Conservation (phyloP, 2,113 vertebrate species). For the Pygoscelis antarcticus region DNA sequence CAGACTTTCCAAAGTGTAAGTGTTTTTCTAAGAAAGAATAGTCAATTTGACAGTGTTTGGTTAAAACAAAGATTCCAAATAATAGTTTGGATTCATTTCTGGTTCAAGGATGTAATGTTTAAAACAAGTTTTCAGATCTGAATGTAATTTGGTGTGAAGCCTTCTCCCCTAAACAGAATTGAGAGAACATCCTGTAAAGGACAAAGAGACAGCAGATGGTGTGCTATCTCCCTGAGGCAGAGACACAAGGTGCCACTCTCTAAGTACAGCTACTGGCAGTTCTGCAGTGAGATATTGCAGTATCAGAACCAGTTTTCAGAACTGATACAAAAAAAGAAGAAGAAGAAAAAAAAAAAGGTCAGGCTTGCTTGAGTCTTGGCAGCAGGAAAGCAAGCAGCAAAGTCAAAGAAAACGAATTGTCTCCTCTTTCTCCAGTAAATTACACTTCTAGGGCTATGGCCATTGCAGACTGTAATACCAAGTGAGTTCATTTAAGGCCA, state of each 20-base stretch:
- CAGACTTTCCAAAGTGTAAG: not conserved
- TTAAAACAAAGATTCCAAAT: not conserved
- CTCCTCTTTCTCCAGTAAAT: not conserved
- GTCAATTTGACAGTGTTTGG: not conserved
- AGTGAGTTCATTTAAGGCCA: not conserved
- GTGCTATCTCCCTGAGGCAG: slow-evolving; percentile 5
- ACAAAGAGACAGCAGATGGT: slow-evolving; percentile 47
- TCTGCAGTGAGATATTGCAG: slow-evolving; percentile 10
- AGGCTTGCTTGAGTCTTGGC: not conserved
- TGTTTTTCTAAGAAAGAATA: not conserved
- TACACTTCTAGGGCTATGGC: not conserved
- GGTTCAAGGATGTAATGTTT: not conserved
- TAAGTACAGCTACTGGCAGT: slow-evolving; percentile 16
- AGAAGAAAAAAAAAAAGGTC: not conserved
- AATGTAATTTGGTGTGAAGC: not conserved
- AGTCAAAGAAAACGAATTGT: not conserved
- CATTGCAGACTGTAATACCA: not conserved
- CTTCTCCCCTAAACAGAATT: not conserved
- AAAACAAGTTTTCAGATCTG: not conserved
- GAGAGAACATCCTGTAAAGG: slow-evolving; percentile 52
- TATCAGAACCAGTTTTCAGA: not conserved
- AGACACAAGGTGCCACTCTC: slow-evolving; percentile 39
- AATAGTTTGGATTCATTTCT: not conserved
- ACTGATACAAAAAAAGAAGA: not conserved
- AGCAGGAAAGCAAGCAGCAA: not conserved